Conservation (phyloP, 1,140 invertebrate genomes). For the Sycophaga agraensis region DNA sequence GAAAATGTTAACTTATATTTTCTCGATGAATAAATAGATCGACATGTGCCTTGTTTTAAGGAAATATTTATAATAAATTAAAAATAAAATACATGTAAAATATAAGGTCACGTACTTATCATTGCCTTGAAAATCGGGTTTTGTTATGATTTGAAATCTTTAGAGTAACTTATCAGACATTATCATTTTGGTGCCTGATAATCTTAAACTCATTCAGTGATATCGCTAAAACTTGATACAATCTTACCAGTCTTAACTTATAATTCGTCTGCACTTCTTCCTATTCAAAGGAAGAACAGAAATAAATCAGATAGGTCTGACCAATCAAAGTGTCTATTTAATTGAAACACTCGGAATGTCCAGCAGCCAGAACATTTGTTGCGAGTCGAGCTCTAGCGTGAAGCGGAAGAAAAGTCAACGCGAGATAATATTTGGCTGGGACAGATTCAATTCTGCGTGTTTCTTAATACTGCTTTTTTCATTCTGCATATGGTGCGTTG, state of each 20-base stretch:
- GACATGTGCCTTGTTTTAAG: too few relatives aligned
- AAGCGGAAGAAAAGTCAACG: background rate
- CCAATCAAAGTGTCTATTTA: background rate
- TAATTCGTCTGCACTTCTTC: background rate
- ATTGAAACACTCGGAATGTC: background rate
- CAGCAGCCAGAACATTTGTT: conserved; percentile 11
- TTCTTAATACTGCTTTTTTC: background rate
- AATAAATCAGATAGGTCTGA: background rate
- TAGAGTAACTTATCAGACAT: too few relatives aligned
- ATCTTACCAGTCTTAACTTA: background rate
- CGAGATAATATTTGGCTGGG: conserved; percentile 20
- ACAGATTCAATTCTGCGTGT: conserved; percentile 13
- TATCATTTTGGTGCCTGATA: too few relatives aligned
- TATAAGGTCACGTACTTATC: too few relatives aligned
- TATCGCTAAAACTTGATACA: too few relatives aligned
- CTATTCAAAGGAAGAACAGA: background rate
- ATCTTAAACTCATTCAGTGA: too few relatives aligned
- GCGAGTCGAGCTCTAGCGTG: background rate
- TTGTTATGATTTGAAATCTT: too few relatives aligned
- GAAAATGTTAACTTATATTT: too few relatives aligned
- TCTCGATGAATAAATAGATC: too few relatives aligned
- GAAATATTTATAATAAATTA: too few relatives aligned
- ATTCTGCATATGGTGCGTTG: conserved; percentile 3
- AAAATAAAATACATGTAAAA: too few relatives aligned
- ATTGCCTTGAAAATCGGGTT: too few relatives aligned